A percentile compares a stretch with the other conserved stretches of the same genome.
These are phyloP conservation scores for Pyralis farinalis DNA, from an alignment of 2,888 invertebrate genomes.

Conservation along the genomic window DNA sequence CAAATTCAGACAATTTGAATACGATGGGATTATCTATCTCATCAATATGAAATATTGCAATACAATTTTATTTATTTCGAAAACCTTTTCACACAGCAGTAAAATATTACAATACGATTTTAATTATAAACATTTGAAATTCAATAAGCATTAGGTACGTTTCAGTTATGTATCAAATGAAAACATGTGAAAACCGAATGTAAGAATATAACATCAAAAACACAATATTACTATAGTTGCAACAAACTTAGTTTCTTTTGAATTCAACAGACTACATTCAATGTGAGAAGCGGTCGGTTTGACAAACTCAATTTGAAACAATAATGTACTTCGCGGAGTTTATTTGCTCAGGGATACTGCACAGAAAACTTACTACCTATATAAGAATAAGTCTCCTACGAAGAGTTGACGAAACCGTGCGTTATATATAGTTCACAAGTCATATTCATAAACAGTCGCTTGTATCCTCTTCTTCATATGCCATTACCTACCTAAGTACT, in stretches of 20 bases:
- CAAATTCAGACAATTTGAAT: too few relatives aligned
- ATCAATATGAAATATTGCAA: too few relatives aligned
- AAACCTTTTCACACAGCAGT: too few relatives aligned
- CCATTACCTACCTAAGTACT: constrained; percentile 49
- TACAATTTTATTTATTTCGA: too few relatives aligned
- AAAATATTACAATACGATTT: too few relatives aligned
- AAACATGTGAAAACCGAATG: too few relatives aligned
- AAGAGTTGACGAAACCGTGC: constrained; percentile 36
- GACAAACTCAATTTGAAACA: constrained; percentile 39
- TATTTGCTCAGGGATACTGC: constrained; percentile 28
- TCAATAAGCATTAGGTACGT: too few relatives aligned
- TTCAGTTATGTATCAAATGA: too few relatives aligned
- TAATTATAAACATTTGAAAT: too few relatives aligned
- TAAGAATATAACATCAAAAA: too few relatives aligned
- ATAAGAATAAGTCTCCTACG: constrained; percentile 31
- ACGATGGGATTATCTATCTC: too few relatives aligned
- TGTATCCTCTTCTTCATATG: constrained; percentile 41
- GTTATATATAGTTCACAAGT: constrained; percentile 35
- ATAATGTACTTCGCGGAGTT: constrained; percentile 31
- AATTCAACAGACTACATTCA: constrained; percentile 10
- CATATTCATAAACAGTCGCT: constrained; percentile 29
- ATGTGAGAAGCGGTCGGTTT: constrained; percentile 23
- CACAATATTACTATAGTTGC: too few relatives aligned
- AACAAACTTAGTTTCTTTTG: not conserved
- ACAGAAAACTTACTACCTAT: constrained; percentile 25